A percentile compares a stretch with the other conserved stretches of the same genome.
Conservation (phyloP, 2,888 invertebrate species). For the Emmelina monodactyla region DNA sequence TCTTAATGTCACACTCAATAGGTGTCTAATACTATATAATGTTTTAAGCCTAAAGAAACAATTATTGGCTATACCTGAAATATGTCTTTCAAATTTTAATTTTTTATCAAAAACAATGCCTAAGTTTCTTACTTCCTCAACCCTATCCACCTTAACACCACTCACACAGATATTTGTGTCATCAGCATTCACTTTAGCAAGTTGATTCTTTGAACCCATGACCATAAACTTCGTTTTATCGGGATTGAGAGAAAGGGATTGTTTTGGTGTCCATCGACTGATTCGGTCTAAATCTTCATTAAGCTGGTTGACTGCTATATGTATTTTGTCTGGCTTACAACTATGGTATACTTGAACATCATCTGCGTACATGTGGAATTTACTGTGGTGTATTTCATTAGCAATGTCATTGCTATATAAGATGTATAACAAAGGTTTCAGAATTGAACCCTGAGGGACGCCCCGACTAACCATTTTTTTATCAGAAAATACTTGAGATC, state of each 20-base stretch:
- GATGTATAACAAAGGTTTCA: background rate
- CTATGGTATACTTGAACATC: background rate
- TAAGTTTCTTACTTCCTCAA: slow-evolving; percentile 4
- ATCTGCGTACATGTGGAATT: slow-evolving; percentile 1
- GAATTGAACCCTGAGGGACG: slow-evolving; percentile 3
- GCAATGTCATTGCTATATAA: background rate
- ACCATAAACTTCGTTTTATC: slow-evolving; percentile 3
- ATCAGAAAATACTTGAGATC: background rate
- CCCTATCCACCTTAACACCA: background rate
- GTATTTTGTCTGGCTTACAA: background rate
- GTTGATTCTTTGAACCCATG: background rate
- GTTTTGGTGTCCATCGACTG: background rate
- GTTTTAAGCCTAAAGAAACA: slow-evolving; percentile 8
- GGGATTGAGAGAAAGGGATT: slow-evolving; percentile 1
- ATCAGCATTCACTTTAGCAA: background rate
- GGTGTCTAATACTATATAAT: slow-evolving; percentile 4
- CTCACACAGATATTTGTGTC: background rate
- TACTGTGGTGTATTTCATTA: background rate
- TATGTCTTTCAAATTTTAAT: slow-evolving; percentile 6
- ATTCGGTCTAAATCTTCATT: slow-evolving; percentile 2
- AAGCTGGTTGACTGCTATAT: background rate
- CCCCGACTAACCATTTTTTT: background rate
- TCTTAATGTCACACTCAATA: background rate
- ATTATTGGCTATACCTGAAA: background rate
- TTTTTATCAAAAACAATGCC: slow-evolving; percentile 4